Evolutionary conservation across 2,888 invertebrate genomes (phyloP).

Genomic region (Teleogryllus oceanicus): DNA sequence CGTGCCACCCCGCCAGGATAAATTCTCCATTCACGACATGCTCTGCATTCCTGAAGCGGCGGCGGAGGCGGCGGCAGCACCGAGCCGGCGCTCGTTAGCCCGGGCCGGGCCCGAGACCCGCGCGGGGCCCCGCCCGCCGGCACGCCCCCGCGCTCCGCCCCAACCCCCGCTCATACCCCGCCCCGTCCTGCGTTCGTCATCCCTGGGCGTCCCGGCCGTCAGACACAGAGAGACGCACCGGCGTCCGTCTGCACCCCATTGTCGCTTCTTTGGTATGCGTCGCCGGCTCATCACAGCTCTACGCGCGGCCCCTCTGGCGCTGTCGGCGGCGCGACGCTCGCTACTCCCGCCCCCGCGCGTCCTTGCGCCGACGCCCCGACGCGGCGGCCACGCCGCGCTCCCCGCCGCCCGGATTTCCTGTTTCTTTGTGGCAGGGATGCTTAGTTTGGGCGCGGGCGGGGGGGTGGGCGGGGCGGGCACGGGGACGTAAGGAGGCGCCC

Average conservation of each 20-base stretch:
- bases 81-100: not conserved
- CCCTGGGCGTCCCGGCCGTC: not conserved
- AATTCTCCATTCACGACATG: constrained; percentile 11
- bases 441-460: not conserved
- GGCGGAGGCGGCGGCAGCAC: not conserved
- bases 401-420: too few species aligned
- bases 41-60: constrained; percentile 1
- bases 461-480: not conserved
- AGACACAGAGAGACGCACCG: too few species aligned
- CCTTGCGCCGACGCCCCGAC: not conserved
- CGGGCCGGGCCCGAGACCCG: not conserved
- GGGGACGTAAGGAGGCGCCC: not conserved
- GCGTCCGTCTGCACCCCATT: not conserved
- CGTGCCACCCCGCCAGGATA: not conserved
- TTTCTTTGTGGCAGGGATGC: not conserved
- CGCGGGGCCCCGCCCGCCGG: not conserved
- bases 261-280: constrained; percentile 11
- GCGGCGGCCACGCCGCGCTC: too few species aligned
- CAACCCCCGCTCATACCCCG: not conserved
- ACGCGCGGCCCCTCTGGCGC: not conserved
- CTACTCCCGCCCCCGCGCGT: not conserved
- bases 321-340: not conserved
- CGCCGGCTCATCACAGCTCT: not conserved
- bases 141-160: not conserved
- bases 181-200: not conserved